Evolutionary conservation across 2,113 vertebrate genomes (phyloP), one percentile per base, ranked within the genome.

Genomic region (Planiliza haematocheilus): DNA sequence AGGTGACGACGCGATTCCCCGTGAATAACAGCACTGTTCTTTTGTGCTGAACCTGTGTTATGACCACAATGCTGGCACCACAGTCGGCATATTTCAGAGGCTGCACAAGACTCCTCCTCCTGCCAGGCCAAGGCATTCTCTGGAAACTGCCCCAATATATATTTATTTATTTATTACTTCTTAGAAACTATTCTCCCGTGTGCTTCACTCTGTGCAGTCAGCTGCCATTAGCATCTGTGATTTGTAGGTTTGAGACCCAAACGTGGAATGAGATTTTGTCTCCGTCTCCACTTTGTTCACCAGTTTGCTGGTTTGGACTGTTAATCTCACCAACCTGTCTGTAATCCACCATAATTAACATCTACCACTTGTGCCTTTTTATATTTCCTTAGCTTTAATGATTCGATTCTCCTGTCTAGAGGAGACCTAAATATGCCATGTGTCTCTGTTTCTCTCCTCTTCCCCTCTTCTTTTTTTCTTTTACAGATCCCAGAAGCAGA

Each of bases 401-500:
- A 36, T 52, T 43, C 36, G 11, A 43, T 51, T 70, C 8, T 62
- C 43, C 24, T 52, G 12, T 38, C 3, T 36, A 77, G 42, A 59
- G 36, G 30, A 69, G 17, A 42, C 10, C 50, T 76, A 70, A 86
- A 73, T 38, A 53, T 36, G 20, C 42, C 16, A 5, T 34, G 2
- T 60, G 10, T 81, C 9, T 78, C 51, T 67, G 4, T 74, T 12
- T 70, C 21, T 75, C 24, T 52, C 4, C 18, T 38, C 3, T 58
- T 10, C 63, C 9, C 39, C 38, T 68, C 43, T 68, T 66, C 8
- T 61, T 63, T 16, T 41, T n/a, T 77, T 57, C 90, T 84, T 60
- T 91, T 84, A 3, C 87, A 99, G 68, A 91, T 95, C 57, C 65
- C 91, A n/a, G 96, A 97, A 75, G 63, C 91, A 49, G 97, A 98